These are phyloP conservation scores for Pedetes capensis DNA, from an alignment of 2,113 vertebrate genomes.

Conservation along the genomic window DNA sequence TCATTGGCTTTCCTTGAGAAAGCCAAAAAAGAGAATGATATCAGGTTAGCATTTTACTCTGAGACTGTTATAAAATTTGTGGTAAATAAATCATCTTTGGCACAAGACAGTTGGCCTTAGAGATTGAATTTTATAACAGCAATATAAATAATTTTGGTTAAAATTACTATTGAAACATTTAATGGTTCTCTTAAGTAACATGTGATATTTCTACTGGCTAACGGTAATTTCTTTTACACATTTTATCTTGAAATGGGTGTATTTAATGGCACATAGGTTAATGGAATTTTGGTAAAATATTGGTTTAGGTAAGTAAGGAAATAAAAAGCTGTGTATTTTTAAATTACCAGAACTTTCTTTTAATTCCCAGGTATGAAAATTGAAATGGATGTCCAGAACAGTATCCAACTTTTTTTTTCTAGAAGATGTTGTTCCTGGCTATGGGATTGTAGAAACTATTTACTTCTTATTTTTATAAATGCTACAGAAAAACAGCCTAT, in stretches of 20 bases:
- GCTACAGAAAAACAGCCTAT: neutral
- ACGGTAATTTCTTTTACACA: neutral
- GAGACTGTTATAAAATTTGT: neutral
- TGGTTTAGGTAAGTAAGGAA: neutral
- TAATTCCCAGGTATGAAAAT: neutral
- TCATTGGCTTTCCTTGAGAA: neutral
- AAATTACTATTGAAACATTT: neutral
- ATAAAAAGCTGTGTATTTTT: neutral
- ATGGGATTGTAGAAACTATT: neutral
- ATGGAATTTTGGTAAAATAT: neutral
- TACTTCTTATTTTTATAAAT: neutral
- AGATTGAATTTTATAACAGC: neutral
- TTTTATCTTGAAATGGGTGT: neutral
- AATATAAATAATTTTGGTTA: constrained; percentile 10
- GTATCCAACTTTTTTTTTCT: neutral
- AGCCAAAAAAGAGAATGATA: neutral
- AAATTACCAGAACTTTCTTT: neutral
- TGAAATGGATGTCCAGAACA: neutral
- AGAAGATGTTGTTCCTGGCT: neutral
- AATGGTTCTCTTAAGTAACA: neutral
- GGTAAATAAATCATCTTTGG: neutral
- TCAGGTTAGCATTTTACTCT: neutral
- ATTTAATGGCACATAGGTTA: neutral
- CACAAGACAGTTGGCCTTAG: neutral
- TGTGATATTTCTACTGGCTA: neutral